These are phyloP conservation scores for Regulus satrapa DNA, from an alignment of 2,113 vertebrate species.

Conservation along the genomic window DNA sequence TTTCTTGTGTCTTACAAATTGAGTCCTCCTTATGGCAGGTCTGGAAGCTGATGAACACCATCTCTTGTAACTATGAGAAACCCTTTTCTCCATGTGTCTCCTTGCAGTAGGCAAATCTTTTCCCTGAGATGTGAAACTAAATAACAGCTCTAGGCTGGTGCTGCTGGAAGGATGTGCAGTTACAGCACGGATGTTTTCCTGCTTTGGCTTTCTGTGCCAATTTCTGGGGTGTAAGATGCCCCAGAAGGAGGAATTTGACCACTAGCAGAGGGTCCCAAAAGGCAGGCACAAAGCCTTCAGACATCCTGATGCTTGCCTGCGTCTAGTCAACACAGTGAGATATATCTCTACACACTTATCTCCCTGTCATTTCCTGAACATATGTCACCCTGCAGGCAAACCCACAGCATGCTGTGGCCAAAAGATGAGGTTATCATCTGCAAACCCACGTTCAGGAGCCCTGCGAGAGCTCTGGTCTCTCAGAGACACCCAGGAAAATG, in stretches of 20 bases:
- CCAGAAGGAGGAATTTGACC: background rate
- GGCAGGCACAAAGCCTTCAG: background rate
- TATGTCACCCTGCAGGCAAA: background rate
- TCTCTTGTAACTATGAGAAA: background rate
- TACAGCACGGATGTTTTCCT: background rate
- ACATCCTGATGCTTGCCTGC: background rate
- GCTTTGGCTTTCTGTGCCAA: background rate
- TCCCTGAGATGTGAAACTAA: background rate
- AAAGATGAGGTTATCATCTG: background rate
- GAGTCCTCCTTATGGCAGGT: background rate
- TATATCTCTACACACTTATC: too few relatives aligned
- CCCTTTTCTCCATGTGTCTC: background rate
- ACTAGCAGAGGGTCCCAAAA: background rate
- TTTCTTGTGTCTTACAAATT: background rate
- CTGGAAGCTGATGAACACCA: background rate
- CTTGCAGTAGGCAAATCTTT: background rate
- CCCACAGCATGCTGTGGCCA: background rate
- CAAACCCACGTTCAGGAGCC: background rate
- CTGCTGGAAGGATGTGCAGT: background rate
- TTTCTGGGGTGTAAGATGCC: background rate
- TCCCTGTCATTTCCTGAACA: background rate
- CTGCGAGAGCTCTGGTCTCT: background rate
- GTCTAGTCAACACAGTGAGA: background rate
- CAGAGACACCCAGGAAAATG: background rate
- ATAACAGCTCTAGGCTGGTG: background rate